Evolutionary conservation across 2,797 vertebrate species (phyloP), one percentile per base, ranked within the genome.

Genomic region (Choloepus didactylus): DNA sequence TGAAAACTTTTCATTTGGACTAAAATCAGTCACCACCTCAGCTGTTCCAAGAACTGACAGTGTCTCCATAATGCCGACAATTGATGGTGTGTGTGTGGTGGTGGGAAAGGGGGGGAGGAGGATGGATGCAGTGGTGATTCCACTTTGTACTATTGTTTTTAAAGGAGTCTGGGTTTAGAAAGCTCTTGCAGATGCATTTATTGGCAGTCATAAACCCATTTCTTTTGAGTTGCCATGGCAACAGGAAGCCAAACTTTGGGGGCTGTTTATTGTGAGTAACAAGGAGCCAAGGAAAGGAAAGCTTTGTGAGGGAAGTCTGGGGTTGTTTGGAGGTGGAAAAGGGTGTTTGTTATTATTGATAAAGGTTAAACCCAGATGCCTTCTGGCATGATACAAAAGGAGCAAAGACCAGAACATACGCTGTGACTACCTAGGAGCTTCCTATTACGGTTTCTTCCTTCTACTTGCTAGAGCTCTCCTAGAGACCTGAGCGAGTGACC

Each of bases 141-240:
- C 56, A 87, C 93, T 94, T 95, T 92, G 83, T 93, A 88, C 90
- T 95, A 96, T 91, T 94, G 92, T 93, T 97, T 96, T 97, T 93
- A 95, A 97, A 92, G 44, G 85, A 95, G 64, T 93, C 90, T 93
- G 95, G 76, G 82, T 94, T 94, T 95, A 87, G 75, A 81, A 75
- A 93, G 90, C 91, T 96, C 75, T 97, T 96, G 86, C 95, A 96
- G 90, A 96, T 95, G 92, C 92, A 83, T 96, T 92, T 95, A 96
- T 96, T 96, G 89, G 95, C 91, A 96, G 86, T 79, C 67, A 56
- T 56, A 56, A 56, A 49, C 72, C 3, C 5, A 7, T 35, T 88
- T 69, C 93, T 93, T 96, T 85, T 75, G 51, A 38, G 96, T 96
- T 97, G 80, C 83, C 86, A 89, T 93, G 92, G 89, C 72, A 94